Base-by-base conservation (phyloP, 92 coral and sea anemone genomes). In the Paragorgia papillata region DNA sequence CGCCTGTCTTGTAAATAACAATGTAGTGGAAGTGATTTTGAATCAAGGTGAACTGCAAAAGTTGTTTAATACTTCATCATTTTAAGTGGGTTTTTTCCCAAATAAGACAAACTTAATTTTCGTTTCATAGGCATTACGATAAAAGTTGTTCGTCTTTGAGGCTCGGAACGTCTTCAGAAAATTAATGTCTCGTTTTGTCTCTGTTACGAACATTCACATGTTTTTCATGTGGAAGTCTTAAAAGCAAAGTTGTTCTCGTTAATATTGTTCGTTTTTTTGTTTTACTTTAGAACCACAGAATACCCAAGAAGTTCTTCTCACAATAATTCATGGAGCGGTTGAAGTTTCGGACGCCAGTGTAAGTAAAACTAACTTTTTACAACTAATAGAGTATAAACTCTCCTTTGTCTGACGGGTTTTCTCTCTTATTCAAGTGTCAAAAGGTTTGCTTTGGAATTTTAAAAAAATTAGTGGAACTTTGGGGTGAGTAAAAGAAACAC, bases 271-370 rank as follows among this genome's bases (percentile, higher is more conserved):
- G n/a, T n/a, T n/a, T n/a, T n/a, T n/a, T n/a, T n/a, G n/a, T n/a
- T n/a, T n/a, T n/a, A n/a, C 29, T 17, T 9, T 71, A 94, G 98
- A 87, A 48, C 92, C 92, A 44, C 97, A 94, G 54, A 60, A 94
- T 71, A 76, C 92, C 1, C 92, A 85, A 50, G 95, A 94, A 69
- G 98, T 94, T 7, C 75, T 94, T 57, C 56, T 91, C 53, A 94
- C 98, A 0, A 77, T 91, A 25, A 89, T 94, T 25, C 97, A 94
- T 21, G 98, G 98, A 58, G 98, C 94, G 26, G 96, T 89, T 0
- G 98, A 94, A 9, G 85, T 69, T 19, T 92, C 98, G 34, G 98
- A 94, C 62, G 90, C 98, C 18, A 92, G 85, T 85, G 98, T 94
- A 87, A 83, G 96, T 62, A 34, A 46, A 46, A 15, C 7, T 46